These are phyloP conservation scores for Dryomyza anilis DNA, from an alignment of 2,888 invertebrate species.

Conservation along the genomic window DNA sequence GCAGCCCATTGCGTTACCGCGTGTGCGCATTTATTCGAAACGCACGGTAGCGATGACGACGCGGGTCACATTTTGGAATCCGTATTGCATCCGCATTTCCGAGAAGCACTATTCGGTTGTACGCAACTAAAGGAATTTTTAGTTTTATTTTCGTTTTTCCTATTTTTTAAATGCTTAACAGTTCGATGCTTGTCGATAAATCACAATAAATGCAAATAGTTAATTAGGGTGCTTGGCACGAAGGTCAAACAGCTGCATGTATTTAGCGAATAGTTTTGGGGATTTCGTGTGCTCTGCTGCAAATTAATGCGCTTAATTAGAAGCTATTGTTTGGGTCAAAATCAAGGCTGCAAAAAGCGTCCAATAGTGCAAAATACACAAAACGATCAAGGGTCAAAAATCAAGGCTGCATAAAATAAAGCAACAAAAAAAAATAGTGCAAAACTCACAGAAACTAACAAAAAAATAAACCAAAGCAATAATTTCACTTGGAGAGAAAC, in stretches of 20 bases:
- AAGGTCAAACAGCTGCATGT: slow-evolving; percentile 1
- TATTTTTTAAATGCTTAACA: too few relatives aligned
- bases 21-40: too few relatives aligned
- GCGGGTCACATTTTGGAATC: too few relatives aligned
- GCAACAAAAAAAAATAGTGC: too few relatives aligned
- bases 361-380: background rate
- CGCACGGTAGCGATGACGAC: background rate
- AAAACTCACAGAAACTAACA: too few relatives aligned
- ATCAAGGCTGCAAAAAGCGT: background rate
- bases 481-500: too few relatives aligned
- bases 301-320: slow-evolving; percentile 10
- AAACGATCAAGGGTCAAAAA: background rate
- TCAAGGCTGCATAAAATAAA: too few relatives aligned
- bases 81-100: too few relatives aligned
- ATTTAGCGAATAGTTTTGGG: background rate
- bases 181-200: slow-evolving; percentile 1
- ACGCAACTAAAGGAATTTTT: background rate
- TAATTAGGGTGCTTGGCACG: background rate
- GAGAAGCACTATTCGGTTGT: background rate
- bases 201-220: slow-evolving; percentile 1
- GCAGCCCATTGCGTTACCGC: background rate
- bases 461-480: too few relatives aligned
- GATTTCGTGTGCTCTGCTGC: background rate
- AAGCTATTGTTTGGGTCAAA: slow-evolving; percentile 12
- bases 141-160: background rate